Base-by-base conservation (phyloP, 2,113 vertebrate genomes). In the Hemichromis elongatus region DNA sequence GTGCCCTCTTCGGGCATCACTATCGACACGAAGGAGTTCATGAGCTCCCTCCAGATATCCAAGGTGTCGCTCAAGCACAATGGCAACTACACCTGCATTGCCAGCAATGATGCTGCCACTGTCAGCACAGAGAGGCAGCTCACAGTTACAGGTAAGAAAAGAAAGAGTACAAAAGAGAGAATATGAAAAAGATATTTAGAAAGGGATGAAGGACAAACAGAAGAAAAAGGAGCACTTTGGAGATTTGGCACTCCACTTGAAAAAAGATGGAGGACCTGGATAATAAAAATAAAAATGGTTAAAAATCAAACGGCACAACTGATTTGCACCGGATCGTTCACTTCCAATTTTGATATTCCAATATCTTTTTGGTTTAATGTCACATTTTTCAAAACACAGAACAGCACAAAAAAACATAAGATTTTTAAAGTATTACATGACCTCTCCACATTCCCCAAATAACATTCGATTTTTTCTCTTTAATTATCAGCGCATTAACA, bases 1-100 rank as follows among this genome's bases (percentile, higher is more conserved):
- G 96, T 99, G 84, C 96, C 98, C 0, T 97, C 98, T 68, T 97
- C 99, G 0, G 99, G 98, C 1, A 97, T 99, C 95, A 98, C 98
- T 92, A 99, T 99, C 1, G 99, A 99, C 95, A 99, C 98, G 85
- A 99, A 99, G 93, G 98, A 99, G 87, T 99, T 99, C 96, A 99
- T 99, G 98, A 99, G 99, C 92, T 99, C 99, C 81, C 96, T 99
- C 90, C 98, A 99, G 96, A 99, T 99, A 92, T 98, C 98, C 92
- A 99, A 98, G 1, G 98, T 99, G 78, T 98, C 98, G 21, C 98
- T 99, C 78, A 98, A 98, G 92, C 99, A 99, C 96, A 99, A 99
- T 0, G 99, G 99, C 91, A 99, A 99, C 96, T 99, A 99, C 95
- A 99, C 98, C 1, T 99, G 99, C 95, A 99, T 99, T 2, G 99